Evolutionary conservation across 2,797 vertebrate genomes (phyloP), one percentile per base, ranked within the genome.

Genomic region (Coreius guichenoti): DNA sequence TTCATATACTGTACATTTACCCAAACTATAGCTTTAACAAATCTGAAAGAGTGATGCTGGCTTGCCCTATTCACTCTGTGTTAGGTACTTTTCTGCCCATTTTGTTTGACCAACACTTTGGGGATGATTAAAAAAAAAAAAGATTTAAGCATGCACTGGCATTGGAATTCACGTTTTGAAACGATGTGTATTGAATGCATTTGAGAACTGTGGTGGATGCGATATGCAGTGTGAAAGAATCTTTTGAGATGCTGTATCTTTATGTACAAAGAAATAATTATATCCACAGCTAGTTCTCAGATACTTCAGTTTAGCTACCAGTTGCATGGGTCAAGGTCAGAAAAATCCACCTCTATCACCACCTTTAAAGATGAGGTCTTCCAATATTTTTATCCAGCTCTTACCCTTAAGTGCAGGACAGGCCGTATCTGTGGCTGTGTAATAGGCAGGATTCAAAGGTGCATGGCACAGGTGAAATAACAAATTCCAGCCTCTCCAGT

Each of bases 401-500:
- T 78, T 69, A 43, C 6, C 8, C 70, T 23, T n/a, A 3, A 47
- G 73, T 43, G 63, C 47, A 77, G 49, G 56, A 19, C 49, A 23
- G 33, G 49, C 47, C 5, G 6, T 78, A 54, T 78, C 78, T 58
- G 47, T 58, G 69, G 36, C 70, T 9, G 31, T 84, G 68, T 58
- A 83, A 74, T 68, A 87, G 54, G 39, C 74, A 69, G 26, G 90
- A 43, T 58, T 54, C 82, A 65, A 51, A 76, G 65, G 63, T 63
- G 77, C 33, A 43, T 26, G 11, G 82, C 61, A 51, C 80, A 80
- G 36, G 75, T 70, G 49, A 78, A 86, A 81, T 81, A 80, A 81
- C 81, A 81, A 82, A 82, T 39, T 5, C 73, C 49, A 58, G 39
- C 73, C 80, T 80, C 85, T 82, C 84, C n/a, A 68, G 49, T 72